Percentiles rank a stretch among this genome's conserved stretches.
phyloP scores from a whole-genome alignment of 2,797 vertebrate species.

The Sparidentex hasta region DNA sequence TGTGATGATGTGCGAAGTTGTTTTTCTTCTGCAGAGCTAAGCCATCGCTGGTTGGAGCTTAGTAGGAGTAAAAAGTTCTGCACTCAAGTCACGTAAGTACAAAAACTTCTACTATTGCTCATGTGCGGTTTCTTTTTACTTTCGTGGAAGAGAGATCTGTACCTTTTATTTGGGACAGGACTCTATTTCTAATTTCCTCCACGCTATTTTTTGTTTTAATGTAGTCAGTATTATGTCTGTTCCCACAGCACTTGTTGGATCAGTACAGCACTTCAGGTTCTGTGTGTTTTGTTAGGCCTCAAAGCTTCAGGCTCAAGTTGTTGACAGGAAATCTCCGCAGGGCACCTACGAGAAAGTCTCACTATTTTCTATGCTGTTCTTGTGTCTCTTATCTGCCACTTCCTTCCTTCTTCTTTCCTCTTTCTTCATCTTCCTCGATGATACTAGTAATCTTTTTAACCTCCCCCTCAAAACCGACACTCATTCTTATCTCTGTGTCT shows the following conservation, averaged over 20 bases:
- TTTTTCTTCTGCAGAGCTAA: conserved; percentile 71
- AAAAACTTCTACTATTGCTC: neutral
- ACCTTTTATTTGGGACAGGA: neutral
- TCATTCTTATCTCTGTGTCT: neutral
- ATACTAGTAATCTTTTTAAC: neutral
- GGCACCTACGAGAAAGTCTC: neutral
- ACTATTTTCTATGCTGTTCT: neutral
- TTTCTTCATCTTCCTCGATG: neutral
- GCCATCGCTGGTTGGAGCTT: conserved; percentile 73
- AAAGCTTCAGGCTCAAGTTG: neutral
- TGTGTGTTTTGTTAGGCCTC: neutral
- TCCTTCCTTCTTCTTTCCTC: conserved; percentile 9
- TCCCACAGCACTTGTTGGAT: too few relatives aligned
- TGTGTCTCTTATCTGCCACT: neutral
- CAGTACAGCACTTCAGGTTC: neutral
- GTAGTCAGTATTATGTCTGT: too few relatives aligned
- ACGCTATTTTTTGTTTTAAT: too few relatives aligned
- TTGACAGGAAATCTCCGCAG: neutral
- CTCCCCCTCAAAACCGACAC: neutral
- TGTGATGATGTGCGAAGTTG: neutral
- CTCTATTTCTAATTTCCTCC: neutral
- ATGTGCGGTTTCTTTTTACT: neutral
- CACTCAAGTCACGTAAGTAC: conserved; percentile 72
- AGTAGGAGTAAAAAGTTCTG: conserved; percentile 61
- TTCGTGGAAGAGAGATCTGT: neutral